These are phyloP conservation scores for Aix galericulata DNA, from an alignment of 2,113 vertebrate genomes.

Conservation along the genomic window DNA sequence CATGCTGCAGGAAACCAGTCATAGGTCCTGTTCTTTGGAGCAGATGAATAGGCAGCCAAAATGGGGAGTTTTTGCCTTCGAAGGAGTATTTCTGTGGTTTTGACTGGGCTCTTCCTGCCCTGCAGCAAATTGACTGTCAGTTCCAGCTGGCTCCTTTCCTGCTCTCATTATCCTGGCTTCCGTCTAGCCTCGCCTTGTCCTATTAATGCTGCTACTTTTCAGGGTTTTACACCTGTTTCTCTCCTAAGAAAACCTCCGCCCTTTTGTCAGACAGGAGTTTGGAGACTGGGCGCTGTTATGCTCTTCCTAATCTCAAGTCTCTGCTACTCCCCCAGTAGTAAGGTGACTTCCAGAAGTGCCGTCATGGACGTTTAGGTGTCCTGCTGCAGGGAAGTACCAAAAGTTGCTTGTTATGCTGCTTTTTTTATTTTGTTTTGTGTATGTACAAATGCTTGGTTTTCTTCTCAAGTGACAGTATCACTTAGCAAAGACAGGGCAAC, in stretches of 20 bases:
- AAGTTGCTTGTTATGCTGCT: accelerated
- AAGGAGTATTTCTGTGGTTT: not conserved
- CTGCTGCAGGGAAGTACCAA: accelerated
- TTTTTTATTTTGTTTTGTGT: not conserved
- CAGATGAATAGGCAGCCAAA: not conserved
- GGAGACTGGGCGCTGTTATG: not conserved
- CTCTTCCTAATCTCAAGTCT: accelerated
- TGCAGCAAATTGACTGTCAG: not conserved
- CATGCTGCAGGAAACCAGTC: not conserved
- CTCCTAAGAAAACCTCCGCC: not conserved
- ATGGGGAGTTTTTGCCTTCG: not conserved
- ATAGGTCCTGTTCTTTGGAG: not conserved
- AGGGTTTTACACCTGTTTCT: not conserved
- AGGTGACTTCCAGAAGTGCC: accelerated
- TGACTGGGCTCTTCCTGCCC: not conserved
- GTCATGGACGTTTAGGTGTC: not conserved
- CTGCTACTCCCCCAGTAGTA: not conserved
- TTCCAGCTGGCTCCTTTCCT: not conserved
- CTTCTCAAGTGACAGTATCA: not conserved
- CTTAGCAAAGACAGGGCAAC: not conserved
- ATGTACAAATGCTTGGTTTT: accelerated
- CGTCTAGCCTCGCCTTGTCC: not conserved
- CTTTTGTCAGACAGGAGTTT: not conserved
- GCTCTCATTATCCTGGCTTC: not conserved
- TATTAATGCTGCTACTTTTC: not conserved